A percentile compares a stretch with the other conserved stretches of the same genome.
Evolutionary conservation across 2,797 vertebrate species (phyloP).

Genomic region (Acrossocheilus fasciatus): DNA sequence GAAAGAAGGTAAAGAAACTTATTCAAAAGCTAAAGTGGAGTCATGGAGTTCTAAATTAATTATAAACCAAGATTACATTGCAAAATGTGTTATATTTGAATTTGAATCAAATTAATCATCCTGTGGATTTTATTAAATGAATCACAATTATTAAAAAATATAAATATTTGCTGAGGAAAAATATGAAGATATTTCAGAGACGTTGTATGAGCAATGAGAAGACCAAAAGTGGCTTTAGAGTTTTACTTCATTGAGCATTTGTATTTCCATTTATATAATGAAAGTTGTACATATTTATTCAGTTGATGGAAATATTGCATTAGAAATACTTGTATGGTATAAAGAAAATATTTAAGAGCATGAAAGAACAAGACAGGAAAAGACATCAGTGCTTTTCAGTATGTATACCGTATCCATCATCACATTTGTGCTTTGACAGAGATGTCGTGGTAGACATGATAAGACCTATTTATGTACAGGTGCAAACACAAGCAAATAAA

Average conservation of each 20-base stretch:
- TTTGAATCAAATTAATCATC: background rate
- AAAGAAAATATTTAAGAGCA: conserved; percentile 46
- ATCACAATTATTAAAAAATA: background rate
- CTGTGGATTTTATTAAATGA: background rate
- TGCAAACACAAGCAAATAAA: background rate
- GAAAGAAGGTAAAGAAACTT: background rate
- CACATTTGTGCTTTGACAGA: conserved; percentile 23
- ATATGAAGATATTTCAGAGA: background rate
- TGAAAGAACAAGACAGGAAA: background rate
- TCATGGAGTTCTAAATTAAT: background rate
- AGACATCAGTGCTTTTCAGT: conserved; percentile 1
- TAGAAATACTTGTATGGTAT: background rate
- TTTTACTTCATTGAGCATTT: background rate
- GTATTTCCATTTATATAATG: background rate
- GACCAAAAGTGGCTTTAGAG: too few species aligned
- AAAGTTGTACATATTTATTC: background rate
- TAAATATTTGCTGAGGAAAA: background rate
- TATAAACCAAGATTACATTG: background rate
- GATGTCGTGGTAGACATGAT: conserved; percentile 28
- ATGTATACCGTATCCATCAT: background rate
- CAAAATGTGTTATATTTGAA: background rate
- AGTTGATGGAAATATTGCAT: background rate
- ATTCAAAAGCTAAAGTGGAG: background rate
- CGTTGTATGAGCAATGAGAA: background rate
- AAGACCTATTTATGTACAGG: background rate